A percentile compares a stretch with the other conserved stretches of the same genome.
These are phyloP conservation scores for Enoplosus armatus DNA, from an alignment of 2,797 vertebrate genomes.

Conservation along the genomic window DNA sequence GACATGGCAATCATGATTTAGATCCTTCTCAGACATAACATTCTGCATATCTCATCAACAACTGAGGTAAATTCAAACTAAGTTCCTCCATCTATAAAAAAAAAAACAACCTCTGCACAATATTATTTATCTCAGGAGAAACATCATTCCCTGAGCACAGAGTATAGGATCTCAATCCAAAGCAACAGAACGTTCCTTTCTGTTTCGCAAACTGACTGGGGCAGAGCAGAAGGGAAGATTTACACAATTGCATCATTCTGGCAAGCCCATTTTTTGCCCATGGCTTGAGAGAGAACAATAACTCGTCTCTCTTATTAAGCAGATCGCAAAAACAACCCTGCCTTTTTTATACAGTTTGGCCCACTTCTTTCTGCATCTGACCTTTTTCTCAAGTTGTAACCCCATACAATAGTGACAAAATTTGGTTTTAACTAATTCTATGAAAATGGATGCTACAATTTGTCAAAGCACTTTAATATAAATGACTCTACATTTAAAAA, in stretches of 20 bases:
- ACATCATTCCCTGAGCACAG: background rate
- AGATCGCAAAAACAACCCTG: slow-evolving; percentile 38
- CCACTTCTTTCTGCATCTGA: background rate
- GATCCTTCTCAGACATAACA: background rate
- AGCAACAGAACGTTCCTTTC: slow-evolving; percentile 23
- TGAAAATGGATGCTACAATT: background rate
- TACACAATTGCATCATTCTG: slow-evolving; percentile 61
- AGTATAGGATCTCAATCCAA: slow-evolving; percentile 17
- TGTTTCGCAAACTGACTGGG: slow-evolving; percentile 28
- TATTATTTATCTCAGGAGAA: slow-evolving; percentile 28
- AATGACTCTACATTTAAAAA: background rate
- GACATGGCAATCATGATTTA: background rate
- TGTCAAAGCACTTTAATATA: background rate
- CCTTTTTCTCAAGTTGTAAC: background rate
- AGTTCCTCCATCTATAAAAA: background rate
- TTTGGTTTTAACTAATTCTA: background rate
- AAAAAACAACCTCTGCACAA: background rate
- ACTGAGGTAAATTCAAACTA: slow-evolving; percentile 1
- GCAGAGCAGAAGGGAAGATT: slow-evolving; percentile 48
- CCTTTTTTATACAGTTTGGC: slow-evolving; percentile 25
- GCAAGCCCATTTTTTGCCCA: slow-evolving; percentile 30
- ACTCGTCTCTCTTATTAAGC: slow-evolving; percentile 26
- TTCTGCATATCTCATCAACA: background rate
- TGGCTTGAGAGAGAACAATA: slow-evolving; percentile 44
- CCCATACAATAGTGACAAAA: background rate